Evolutionary conservation across 2,113 vertebrate genomes (phyloP).

Genomic region (Pachyramphus minor): DNA sequence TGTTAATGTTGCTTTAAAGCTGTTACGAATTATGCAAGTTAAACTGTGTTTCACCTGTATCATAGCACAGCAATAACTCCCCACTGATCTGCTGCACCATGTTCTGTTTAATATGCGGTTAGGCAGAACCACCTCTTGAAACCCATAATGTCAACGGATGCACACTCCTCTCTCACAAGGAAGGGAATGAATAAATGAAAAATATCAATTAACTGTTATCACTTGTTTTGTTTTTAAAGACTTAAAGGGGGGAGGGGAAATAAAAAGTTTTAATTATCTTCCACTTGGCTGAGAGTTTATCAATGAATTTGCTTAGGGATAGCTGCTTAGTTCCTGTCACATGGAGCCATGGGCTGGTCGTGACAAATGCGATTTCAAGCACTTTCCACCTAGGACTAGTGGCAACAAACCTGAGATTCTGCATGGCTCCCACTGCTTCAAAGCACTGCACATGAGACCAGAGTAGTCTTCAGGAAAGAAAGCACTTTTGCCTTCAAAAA

Average conservation of each 20-base stretch:
- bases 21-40: neutral
- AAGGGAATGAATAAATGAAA: neutral
- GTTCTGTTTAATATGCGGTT: neutral
- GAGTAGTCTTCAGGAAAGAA: neutral
- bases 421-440: neutral
- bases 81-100: neutral
- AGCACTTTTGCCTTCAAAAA: neutral
- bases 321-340: neutral
- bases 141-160: neutral
- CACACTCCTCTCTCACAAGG: neutral
- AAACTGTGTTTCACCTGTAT: fast-evolving
- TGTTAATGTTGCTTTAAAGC: neutral
- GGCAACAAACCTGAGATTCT: neutral
- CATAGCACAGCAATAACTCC: neutral
- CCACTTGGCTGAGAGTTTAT: neutral
- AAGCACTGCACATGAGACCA: neutral
- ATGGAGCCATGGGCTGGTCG: neutral
- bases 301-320: neutral
- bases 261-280: neutral
- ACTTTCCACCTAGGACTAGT: neutral
- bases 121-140: neutral
- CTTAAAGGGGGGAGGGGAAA: neutral
- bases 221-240: neutral
- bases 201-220: neutral
- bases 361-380: neutral